Evolutionary conservation across 2,113 vertebrate species (phyloP).

Genomic region (Dermatemys mawii): DNA sequence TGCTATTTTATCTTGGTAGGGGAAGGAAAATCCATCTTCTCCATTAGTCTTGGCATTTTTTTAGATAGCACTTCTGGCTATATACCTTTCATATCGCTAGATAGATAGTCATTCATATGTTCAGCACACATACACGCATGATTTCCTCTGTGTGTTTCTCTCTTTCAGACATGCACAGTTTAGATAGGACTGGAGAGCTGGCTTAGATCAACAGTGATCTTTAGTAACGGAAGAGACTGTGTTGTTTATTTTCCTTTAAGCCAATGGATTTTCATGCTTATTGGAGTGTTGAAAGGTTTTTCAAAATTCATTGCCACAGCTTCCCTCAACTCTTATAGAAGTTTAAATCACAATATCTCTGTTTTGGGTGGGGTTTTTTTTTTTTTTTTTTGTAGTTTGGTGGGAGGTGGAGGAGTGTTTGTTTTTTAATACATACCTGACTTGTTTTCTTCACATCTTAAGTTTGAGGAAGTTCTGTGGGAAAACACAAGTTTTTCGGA

Average conservation of each 20-base stretch:
- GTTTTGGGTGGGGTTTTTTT: background rate
- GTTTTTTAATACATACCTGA: background rate
- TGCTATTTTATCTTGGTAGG: constrained; percentile 37
- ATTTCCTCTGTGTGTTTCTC: background rate
- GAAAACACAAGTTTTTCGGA: background rate
- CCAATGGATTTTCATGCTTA: background rate
- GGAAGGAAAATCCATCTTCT: background rate
- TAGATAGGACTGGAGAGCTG: background rate
- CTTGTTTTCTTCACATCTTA: background rate
- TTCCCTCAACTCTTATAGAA: constrained; percentile 24
- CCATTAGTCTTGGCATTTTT: background rate
- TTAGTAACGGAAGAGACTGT: constrained; percentile 5
- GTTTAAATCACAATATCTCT: background rate
- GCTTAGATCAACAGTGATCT: constrained; percentile 14
- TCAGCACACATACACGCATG: background rate
- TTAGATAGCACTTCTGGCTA: background rate
- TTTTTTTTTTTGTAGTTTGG: background rate
- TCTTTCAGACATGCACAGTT: background rate
- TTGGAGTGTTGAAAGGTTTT: constrained; percentile 9
- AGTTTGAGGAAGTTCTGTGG: background rate
- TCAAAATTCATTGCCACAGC: constrained; percentile 29
- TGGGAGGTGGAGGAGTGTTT: too few relatives aligned
- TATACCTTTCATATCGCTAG: background rate
- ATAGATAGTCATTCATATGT: background rate
- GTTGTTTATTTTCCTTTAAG: constrained; percentile 28